These are phyloP conservation scores for Aphaenogaster floridana DNA, from an alignment of 1,140 invertebrate species.

Conservation along the genomic window DNA sequence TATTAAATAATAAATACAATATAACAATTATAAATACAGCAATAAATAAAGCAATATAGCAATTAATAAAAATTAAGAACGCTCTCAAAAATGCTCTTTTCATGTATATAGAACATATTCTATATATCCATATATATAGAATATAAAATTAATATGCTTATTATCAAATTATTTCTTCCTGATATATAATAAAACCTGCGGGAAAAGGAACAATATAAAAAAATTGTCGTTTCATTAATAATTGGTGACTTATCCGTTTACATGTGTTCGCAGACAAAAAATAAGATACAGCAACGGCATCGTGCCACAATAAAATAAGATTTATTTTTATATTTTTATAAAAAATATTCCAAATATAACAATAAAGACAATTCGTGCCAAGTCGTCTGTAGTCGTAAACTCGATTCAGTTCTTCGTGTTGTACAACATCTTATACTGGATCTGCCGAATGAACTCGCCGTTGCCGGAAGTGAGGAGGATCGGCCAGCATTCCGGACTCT, in stretches of 20 bases:
- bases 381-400: background rate
- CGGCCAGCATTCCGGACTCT: slow-evolving; percentile 85
- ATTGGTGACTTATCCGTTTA: background rate
- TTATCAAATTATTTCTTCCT: background rate
- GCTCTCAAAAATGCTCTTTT: background rate
- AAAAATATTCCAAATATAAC: slow-evolving; percentile 69
- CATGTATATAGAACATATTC: slow-evolving; percentile 17
- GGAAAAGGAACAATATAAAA: background rate
- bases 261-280: no score
- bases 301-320: slow-evolving; percentile 67
- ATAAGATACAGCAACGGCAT: background rate
- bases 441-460: slow-evolving; percentile 83
- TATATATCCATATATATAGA: background rate
- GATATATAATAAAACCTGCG: background rate
- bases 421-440: slow-evolving; percentile 84
- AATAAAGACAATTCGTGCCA: slow-evolving; percentile 29
- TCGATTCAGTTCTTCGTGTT: slow-evolving; percentile 72
- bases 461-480: slow-evolving; percentile 82
- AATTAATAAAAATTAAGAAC: slow-evolving; percentile 9
- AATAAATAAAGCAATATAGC: background rate
- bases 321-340: slow-evolving; percentile 75
- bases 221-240: background rate
- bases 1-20: slow-evolving; percentile 5
- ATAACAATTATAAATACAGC: background rate
- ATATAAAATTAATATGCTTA: background rate